phyloP scores from a whole-genome alignment of 1,140 invertebrate genomes.

The Drosophila tropicalis region DNA sequence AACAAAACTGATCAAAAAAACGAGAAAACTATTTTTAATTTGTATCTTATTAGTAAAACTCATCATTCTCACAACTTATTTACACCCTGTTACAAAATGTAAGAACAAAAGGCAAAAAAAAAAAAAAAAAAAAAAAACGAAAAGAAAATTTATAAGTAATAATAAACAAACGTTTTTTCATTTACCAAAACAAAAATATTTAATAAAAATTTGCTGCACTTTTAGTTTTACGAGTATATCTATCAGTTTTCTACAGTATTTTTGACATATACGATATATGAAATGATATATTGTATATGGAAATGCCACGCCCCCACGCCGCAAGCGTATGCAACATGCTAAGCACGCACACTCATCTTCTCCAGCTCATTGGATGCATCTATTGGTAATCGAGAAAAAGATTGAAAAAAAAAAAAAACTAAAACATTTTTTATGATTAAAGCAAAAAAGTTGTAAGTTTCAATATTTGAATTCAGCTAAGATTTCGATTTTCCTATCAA shows the following conservation, averaged over 20 bases:
- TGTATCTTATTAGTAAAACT: conserved; percentile 67
- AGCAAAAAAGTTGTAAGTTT: conserved; percentile 71
- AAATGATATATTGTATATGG: conserved; percentile 27
- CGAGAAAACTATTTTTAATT: conserved; percentile 60
- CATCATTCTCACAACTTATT: conserved; percentile 79
- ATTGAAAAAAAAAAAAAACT: background rate
- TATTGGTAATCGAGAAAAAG: conserved; percentile 70
- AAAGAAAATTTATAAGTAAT: conserved; percentile 33
- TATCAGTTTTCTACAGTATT: conserved; percentile 48
- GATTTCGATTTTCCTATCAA: conserved; percentile 31
- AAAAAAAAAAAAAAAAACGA: conserved; percentile 45
- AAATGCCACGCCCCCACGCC: conserved; percentile 61
- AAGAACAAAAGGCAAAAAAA: conserved; percentile 70
- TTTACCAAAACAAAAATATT: conserved; percentile 53
- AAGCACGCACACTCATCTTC: conserved; percentile 66
- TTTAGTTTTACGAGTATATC: conserved; percentile 42
- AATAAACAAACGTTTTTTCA: conserved; percentile 70
- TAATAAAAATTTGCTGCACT: conserved; percentile 55
- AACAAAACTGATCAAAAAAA: conserved; percentile 6
- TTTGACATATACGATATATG: conserved; percentile 36
- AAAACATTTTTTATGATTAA: conserved; percentile 49
- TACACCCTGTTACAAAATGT: conserved; percentile 78
- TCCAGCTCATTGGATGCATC: conserved; percentile 70
- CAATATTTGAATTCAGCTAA: conserved; percentile 63
- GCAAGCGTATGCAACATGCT: conserved; percentile 63